A percentile compares a stretch with the other conserved stretches of the same genome.
Evolutionary conservation across 2,113 vertebrate genomes (phyloP).

Genomic region (human): DNA sequence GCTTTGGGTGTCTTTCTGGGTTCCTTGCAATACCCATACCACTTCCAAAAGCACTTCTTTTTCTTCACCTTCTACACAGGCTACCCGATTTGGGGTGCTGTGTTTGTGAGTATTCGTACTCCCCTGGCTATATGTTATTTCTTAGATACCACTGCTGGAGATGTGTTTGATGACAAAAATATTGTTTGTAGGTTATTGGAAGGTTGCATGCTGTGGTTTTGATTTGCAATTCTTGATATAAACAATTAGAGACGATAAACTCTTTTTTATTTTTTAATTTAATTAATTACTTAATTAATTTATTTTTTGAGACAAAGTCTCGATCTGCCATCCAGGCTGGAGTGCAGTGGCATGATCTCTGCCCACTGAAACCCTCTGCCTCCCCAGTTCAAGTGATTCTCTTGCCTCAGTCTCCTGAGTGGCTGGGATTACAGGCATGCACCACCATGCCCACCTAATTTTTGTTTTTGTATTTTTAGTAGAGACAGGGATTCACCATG

Average conservation of each 20-base stretch:
- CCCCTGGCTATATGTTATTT: rapidly evolving
- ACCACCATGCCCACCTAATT: too few relatives aligned
- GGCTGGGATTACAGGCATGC: too few relatives aligned
- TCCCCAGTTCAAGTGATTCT: too few relatives aligned
- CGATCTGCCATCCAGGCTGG: too few relatives aligned
- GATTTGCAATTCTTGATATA: not conserved
- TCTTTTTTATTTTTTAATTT: too few relatives aligned
- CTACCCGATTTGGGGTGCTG: not conserved
- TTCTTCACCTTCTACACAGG: constrained; percentile 27
- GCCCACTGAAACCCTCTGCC: too few relatives aligned
- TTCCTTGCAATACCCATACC: not conserved
- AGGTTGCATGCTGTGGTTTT: not conserved
- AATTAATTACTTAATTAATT: too few relatives aligned
- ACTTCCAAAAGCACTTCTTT: not conserved
- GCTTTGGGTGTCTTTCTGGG: constrained; percentile 9
- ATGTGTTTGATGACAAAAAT: not conserved
- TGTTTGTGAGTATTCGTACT: constrained; percentile 24
- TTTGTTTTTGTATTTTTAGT: too few relatives aligned
- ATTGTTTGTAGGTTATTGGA: not conserved
- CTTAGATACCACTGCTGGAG: not conserved
- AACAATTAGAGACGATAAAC: not conserved
- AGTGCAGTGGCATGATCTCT: too few relatives aligned
- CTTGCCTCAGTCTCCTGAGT: too few relatives aligned
- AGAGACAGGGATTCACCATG: too few relatives aligned
- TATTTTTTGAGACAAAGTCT: too few relatives aligned